phyloP scores from a whole-genome alignment of 2,113 vertebrate species.

The Tricholaema leucomelas region DNA sequence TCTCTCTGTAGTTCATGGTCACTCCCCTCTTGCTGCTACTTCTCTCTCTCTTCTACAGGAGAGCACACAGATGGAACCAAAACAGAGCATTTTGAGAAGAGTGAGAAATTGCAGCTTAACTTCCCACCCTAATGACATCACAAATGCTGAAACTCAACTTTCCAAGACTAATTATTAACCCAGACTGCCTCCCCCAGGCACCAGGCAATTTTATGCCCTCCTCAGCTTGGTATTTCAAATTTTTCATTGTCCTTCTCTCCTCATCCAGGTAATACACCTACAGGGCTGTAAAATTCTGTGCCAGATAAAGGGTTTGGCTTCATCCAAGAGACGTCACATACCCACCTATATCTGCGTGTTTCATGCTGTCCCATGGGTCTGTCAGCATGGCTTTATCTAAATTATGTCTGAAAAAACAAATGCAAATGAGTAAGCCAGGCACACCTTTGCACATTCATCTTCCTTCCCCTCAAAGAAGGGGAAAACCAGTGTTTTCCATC shows the following conservation, averaged over 20 bases:
- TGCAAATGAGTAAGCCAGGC: accelerated
- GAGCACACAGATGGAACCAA: neutral
- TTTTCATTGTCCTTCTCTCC: neutral
- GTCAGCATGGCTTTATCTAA: slow-evolving; percentile 85
- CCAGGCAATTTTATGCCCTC: neutral
- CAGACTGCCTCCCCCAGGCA: neutral
- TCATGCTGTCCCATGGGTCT: slow-evolving; percentile 88
- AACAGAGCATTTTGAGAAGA: neutral
- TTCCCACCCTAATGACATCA: neutral
- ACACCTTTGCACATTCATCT: accelerated
- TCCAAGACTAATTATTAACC: neutral
- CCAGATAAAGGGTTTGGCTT: neutral
- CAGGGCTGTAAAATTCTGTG: neutral
- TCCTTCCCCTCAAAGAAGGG: accelerated
- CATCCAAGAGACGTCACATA: neutral
- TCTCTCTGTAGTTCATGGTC: neutral
- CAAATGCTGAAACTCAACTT: neutral
- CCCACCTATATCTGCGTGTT: slow-evolving; percentile 88
- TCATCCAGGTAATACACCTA: neutral
- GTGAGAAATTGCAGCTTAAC: neutral
- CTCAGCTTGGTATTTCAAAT: neutral
- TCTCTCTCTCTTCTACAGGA: neutral
- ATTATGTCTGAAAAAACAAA: slow-evolving; percentile 81
- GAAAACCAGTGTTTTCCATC: neutral
- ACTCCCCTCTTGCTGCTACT: neutral